Percentiles rank a stretch among this genome's conserved stretches.
phyloP scores from a whole-genome alignment of 2,888 invertebrate species.

The Linyphia triangularis region DNA sequence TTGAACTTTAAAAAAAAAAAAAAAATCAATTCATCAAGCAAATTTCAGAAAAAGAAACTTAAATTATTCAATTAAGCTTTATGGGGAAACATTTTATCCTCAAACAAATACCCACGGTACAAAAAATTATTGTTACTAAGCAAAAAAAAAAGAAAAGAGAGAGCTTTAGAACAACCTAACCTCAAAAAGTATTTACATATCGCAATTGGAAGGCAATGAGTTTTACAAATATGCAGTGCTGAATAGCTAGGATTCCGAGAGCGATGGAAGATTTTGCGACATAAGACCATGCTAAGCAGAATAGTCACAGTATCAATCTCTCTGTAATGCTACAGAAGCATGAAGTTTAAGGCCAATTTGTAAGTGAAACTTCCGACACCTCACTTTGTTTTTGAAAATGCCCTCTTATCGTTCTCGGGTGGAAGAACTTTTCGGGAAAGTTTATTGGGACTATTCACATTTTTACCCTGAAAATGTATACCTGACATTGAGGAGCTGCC shows the following conservation, averaged over 20 bases:
- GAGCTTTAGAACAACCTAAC: not conserved
- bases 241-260: not conserved
- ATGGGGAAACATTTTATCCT: not conserved
- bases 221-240: not conserved
- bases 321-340: not conserved
- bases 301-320: not conserved
- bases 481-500: slow-evolving; percentile 53
- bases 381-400: not conserved
- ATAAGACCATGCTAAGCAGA: not conserved
- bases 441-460: slow-evolving; percentile 37
- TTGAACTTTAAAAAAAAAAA: not conserved
- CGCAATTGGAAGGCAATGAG: slow-evolving; percentile 18
- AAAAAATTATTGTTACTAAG: not conserved
- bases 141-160: not conserved
- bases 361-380: not conserved
- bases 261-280: not conserved
- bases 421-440: slow-evolving; percentile 14
- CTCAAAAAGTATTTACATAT: not conserved
- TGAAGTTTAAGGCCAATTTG: not conserved
- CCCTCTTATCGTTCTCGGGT: slow-evolving; percentile 15
- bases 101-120: not conserved
- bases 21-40: not conserved
- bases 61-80: not conserved
- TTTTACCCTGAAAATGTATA: slow-evolving; percentile 65
- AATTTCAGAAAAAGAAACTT: not conserved